phyloP scores from a whole-genome alignment of 2,797 vertebrate genomes.

The Gallinago nigripennis region DNA sequence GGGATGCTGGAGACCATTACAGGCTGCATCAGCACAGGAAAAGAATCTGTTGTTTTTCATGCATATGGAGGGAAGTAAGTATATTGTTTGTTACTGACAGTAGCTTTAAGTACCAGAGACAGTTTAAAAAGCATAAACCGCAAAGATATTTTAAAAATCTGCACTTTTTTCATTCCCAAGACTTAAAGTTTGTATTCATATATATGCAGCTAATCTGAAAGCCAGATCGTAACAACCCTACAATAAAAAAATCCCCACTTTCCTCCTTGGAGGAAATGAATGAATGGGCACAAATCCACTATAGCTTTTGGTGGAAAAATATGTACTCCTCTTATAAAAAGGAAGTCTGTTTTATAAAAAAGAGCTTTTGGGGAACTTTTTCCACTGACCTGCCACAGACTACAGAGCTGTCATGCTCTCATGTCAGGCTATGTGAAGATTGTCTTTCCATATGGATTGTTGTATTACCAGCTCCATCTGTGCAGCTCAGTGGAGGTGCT shows the following conservation, averaged over 20 bases:
- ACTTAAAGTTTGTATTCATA: not conserved
- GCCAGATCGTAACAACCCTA: accelerated
- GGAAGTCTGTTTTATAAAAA: not conserved
- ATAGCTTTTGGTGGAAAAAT: not conserved
- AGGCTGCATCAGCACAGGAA: constrained; percentile 96
- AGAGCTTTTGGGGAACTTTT: not conserved
- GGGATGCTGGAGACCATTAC: constrained; percentile 92
- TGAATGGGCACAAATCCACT: not conserved
- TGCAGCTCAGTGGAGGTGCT: not conserved
- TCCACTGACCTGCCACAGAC: not conserved
- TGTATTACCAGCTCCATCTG: not conserved
- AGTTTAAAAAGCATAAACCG: not conserved
- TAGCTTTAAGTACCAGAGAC: not conserved
- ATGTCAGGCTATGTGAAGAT: not conserved
- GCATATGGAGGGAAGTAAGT: constrained; percentile 91
- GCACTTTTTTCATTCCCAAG: not conserved
- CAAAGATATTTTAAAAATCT: not conserved
- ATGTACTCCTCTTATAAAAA: not conserved
- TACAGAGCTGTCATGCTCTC: not conserved
- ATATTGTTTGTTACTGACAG: not conserved
- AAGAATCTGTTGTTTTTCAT: constrained; percentile 96
- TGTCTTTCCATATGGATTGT: not conserved
- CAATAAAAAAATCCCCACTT: not conserved
- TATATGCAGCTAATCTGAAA: not conserved
- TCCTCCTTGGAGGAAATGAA: not conserved